Evolutionary conservation across 2,888 invertebrate genomes (phyloP).

Genomic region (Ptycholaimellus sp.): DNA sequence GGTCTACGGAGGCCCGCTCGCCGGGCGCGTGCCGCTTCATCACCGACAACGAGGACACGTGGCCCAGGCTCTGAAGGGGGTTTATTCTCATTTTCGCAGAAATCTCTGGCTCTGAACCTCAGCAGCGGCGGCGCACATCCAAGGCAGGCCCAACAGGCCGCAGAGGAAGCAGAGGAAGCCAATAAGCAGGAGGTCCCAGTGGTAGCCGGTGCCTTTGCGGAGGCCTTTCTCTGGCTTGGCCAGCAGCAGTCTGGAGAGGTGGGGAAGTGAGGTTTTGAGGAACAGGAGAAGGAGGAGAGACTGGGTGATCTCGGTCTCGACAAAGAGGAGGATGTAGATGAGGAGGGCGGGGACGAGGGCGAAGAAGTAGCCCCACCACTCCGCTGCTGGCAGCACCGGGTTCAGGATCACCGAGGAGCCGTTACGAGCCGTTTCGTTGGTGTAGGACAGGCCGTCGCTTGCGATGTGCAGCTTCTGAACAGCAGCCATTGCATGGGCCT

Average conservation of each 20-base stretch:
- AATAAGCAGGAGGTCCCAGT: slow-evolving; percentile 75
- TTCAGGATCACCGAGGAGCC: slow-evolving; percentile 40
- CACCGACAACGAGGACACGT: slow-evolving; percentile 71
- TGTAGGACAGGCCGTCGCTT: slow-evolving; percentile 51
- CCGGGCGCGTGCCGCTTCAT: slow-evolving; percentile 89
- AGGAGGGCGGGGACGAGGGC: slow-evolving; percentile 65
- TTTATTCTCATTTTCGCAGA: too few species aligned
- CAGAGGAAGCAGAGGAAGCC: slow-evolving; percentile 51
- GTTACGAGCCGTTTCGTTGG: slow-evolving; percentile 31
- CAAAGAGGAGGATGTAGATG: slow-evolving; percentile 79
- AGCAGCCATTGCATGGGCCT: too few species aligned
- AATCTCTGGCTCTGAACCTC: too few species aligned
- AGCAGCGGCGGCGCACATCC: slow-evolving; percentile 25
- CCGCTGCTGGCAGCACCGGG: slow-evolving; percentile 31
- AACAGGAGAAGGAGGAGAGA: slow-evolving; percentile 38
- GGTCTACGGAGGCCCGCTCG: slow-evolving; percentile 50
- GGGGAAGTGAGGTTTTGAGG: too few species aligned
- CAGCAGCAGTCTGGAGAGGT: slow-evolving; percentile 56
- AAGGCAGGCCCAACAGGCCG: slow-evolving; percentile 15
- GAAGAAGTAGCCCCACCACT: slow-evolving; percentile 49
- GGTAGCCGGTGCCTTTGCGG: slow-evolving; percentile 81
- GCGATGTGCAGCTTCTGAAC: slow-evolving; percentile 68
- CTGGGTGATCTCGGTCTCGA: slow-evolving; percentile 93
- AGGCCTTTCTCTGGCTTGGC: slow-evolving; percentile 73
- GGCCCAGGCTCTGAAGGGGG: slow-evolving; percentile 51